Percentiles rank a stretch among this genome's conserved stretches.
Conservation (phyloP, 2,113 vertebrate species). For the Oenanthe oenanthe region DNA sequence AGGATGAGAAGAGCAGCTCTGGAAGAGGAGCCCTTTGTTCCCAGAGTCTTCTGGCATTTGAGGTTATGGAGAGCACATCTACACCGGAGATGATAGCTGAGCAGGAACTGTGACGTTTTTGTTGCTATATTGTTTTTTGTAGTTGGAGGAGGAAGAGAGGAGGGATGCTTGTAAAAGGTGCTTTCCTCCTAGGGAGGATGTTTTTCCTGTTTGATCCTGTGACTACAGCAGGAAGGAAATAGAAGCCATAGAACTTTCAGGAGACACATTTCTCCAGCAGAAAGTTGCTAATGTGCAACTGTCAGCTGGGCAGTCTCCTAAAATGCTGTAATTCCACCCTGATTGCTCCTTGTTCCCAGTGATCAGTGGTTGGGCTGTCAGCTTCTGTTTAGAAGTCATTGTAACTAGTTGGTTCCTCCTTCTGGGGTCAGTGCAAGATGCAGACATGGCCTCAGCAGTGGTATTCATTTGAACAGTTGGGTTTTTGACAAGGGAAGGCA, state of each 20-base stretch:
- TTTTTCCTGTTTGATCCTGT: neutral
- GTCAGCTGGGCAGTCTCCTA: neutral
- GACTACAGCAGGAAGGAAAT: neutral
- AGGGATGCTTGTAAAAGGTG: neutral
- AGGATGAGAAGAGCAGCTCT: neutral
- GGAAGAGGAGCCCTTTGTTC: neutral
- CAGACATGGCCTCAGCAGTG: neutral
- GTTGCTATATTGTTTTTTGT: neutral
- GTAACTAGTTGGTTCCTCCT: neutral
- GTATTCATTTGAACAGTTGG: neutral
- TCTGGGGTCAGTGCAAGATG: accelerated
- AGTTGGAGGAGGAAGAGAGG: neutral
- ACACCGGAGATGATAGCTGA: neutral
- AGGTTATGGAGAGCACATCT: neutral
- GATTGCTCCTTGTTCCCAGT: neutral
- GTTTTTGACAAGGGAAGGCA: neutral
- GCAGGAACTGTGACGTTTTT: neutral
- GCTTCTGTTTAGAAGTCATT: neutral
- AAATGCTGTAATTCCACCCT: neutral
- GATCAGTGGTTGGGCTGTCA: neutral
- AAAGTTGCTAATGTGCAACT: neutral
- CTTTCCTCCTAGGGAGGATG: neutral
- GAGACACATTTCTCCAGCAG: accelerated
- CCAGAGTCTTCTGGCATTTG: neutral
- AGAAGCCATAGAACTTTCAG: neutral